These are phyloP conservation scores for Pseudochromis fuscus DNA, from an alignment of 2,797 vertebrate genomes.

Conservation along the genomic window DNA sequence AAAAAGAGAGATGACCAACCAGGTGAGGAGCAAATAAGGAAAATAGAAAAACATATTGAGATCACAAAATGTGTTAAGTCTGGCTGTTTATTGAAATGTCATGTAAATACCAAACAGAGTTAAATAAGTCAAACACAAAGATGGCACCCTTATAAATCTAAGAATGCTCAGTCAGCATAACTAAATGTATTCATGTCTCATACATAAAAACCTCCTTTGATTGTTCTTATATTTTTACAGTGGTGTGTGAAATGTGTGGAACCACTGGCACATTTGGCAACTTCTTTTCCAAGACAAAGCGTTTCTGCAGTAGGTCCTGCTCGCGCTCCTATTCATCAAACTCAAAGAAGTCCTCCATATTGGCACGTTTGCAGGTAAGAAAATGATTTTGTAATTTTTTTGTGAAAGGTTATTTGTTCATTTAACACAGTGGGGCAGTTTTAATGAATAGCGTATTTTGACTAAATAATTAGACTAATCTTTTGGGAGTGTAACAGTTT, in stretches of 20 bases:
- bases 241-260: slow-evolving; percentile 96
- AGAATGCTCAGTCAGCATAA: background rate
- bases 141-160: background rate
- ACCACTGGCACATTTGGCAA: slow-evolving; percentile 85
- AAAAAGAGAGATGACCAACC: slow-evolving; percentile 80
- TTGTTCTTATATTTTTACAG: slow-evolving; percentile 72
- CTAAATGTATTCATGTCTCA: background rate
- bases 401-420: background rate
- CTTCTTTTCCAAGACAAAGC: slow-evolving; percentile 94
- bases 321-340: slow-evolving; percentile 96
- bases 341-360: slow-evolving; percentile 93
- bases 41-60: too few relatives aligned
- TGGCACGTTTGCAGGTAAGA: slow-evolving; percentile 92
- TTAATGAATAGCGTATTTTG: background rate
- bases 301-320: slow-evolving; percentile 95
- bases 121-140: background rate
- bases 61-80: background rate
- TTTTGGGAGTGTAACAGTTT: background rate
- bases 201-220: background rate
- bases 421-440: background rate
- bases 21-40: slow-evolving; percentile 64
- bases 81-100: background rate
- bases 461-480: background rate
- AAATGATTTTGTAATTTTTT: background rate
- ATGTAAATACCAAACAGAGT: background rate